A percentile compares a stretch with the other conserved stretches of the same genome.
Evolutionary conservation across 2,113 vertebrate species (phyloP).

Genomic region (Phyllopteryx taeniolatus): DNA sequence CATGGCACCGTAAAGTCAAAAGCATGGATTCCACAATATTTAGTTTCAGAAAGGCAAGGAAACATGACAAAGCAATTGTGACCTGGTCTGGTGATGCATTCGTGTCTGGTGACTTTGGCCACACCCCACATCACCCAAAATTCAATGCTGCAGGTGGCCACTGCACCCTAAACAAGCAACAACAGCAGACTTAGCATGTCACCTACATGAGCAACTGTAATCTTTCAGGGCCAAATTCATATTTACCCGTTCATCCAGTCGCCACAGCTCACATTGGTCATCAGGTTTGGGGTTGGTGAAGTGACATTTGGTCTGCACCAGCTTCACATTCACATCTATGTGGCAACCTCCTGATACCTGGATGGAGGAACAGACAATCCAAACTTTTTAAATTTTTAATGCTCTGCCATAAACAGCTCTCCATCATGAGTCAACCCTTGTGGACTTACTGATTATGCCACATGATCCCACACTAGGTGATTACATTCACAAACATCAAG

Average conservation of each 20-base stretch:
- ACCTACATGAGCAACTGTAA: not conserved
- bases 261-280: not conserved
- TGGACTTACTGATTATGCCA: no score
- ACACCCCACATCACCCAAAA: not conserved
- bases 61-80: not conserved
- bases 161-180: not conserved
- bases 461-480: no score
- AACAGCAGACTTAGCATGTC: not conserved
- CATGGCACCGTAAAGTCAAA: no score
- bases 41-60: not conserved
- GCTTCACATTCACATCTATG: not conserved
- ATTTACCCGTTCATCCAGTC: not conserved
- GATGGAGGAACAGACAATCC: no score
- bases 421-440: no score
- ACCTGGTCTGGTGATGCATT: not conserved
- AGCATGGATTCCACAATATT: no score
- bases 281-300: constrained; percentile 3
- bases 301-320: not conserved
- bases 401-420: not conserved
- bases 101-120: not conserved
- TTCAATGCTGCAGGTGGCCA: not conserved
- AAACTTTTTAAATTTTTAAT: not conserved
- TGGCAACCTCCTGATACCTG: constrained; percentile 1
- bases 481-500: no score
- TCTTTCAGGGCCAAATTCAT: not conserved